phyloP scores from a whole-genome alignment of 2,113 vertebrate genomes.

The Tragulus kanchil region DNA sequence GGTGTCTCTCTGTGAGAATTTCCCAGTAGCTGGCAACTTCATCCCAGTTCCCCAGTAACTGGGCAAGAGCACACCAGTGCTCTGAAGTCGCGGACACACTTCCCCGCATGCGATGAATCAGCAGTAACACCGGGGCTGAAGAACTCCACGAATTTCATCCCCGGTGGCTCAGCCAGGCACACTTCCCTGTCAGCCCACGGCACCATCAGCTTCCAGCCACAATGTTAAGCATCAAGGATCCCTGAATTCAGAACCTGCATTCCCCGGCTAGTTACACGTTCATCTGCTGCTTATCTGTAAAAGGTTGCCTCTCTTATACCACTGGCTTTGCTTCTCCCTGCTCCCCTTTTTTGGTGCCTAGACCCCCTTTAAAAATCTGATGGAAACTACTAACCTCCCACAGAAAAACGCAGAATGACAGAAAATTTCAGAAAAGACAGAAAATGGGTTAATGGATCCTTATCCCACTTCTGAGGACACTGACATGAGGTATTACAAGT shows the following conservation, averaged over 20 bases:
- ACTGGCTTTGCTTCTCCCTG: background rate
- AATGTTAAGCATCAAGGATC: background rate
- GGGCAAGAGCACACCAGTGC: background rate
- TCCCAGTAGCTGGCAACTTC: background rate
- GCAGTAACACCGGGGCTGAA: background rate
- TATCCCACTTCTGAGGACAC: background rate
- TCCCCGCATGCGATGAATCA: background rate
- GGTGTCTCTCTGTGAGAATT: background rate
- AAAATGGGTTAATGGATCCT: background rate
- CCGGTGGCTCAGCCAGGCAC: background rate
- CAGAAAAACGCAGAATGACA: background rate
- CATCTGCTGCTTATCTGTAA: background rate
- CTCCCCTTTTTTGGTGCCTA: background rate
- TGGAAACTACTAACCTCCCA: background rate
- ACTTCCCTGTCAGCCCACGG: background rate
- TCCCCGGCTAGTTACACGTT: no score
- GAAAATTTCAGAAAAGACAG: background rate
- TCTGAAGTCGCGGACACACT: background rate
- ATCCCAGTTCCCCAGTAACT: background rate
- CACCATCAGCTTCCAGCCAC: background rate
- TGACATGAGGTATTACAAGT: background rate
- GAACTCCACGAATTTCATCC: background rate
- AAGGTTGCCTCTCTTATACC: background rate
- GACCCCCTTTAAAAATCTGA: background rate
- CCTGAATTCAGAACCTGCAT: background rate